Evolutionary conservation across 2,113 vertebrate species (phyloP), one percentile per base, ranked within the genome.

Genomic region (Varanus salvator): DNA sequence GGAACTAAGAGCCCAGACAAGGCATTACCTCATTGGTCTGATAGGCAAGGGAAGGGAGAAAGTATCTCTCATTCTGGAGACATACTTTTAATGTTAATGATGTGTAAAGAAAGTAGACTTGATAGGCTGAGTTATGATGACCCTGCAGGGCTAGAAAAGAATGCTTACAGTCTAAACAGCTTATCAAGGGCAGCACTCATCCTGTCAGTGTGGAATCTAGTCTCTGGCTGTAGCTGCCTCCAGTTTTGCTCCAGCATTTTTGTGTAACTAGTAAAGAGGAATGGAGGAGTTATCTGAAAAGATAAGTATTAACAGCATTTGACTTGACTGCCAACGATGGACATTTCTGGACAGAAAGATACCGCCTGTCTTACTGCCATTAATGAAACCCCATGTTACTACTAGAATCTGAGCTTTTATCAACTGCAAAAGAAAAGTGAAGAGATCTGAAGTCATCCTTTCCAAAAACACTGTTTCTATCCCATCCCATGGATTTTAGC

Each of bases 1-100:
- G 44, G 89, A 93, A 92, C 93, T 90, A 92, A 90, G 93, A 93
- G 86, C 85, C 94, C 80, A 68, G 78, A 83, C 83, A 50, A 87
- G 69, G 44, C 12, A 92, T 64, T 89, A 92, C 90, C 90, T 84
- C 86, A 87, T 81, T 86, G 0, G 0, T 84, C 91, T 93, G 90
- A 92, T 84, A 85, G 87, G 77, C 90, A 93, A 95, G 86, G 80
- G 83, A 80, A 84, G 68, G 66, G 15, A 44, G 19, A 84, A 86
- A 89, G n/a, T 44, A 44, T 44, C 38, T 85, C 85, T 85, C 85
- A 76, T 81, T 76, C 77, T 85, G 88, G 84, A 96, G 25, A 29
- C 0, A 0, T 11, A 15, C 48, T 78, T 52, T 50, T 64, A 80
- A 23, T 48, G 57, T 75, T 87, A 82, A 69, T 50, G 64, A 93